phyloP scores from a whole-genome alignment of 2,888 invertebrate species.

The Lepidocyrtoides sp. region DNA sequence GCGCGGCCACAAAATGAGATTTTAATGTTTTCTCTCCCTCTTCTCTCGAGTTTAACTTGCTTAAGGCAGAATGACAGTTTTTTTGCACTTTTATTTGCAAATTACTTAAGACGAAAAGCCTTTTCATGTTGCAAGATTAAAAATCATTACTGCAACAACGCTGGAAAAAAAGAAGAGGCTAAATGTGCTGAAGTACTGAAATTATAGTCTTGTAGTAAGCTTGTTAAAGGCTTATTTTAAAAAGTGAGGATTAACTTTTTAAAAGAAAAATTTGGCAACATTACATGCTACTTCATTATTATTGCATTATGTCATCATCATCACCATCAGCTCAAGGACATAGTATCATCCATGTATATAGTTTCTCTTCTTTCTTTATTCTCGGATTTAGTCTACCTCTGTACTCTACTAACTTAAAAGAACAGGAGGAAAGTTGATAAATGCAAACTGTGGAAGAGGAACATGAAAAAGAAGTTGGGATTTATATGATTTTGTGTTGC shows the following conservation, averaged over 20 bases:
- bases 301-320: background rate
- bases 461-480: background rate
- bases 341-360: too few species aligned
- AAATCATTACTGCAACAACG: background rate
- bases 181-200: background rate
- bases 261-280: background rate
- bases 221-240: background rate
- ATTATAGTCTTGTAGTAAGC: background rate
- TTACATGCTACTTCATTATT: conserved; percentile 6
- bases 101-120: conserved; percentile 46
- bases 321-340: background rate
- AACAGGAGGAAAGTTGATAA: background rate
- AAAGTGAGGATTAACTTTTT: conserved; percentile 13
- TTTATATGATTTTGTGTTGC: background rate
- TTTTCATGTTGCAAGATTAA: conserved; percentile 45
- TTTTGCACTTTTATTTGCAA: conserved; percentile 18
- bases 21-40: background rate
- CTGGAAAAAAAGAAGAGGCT: background rate
- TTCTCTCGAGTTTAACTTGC: background rate
- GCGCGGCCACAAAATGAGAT: background rate
- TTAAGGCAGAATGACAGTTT: too few species aligned
- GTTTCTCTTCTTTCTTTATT: too few species aligned
- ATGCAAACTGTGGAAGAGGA: background rate
- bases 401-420: background rate
- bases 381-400: background rate